A percentile compares a stretch with the other conserved stretches of the same genome.
phyloP scores from a whole-genome alignment of 2,113 vertebrate species.

The Tragulus kanchil region DNA sequence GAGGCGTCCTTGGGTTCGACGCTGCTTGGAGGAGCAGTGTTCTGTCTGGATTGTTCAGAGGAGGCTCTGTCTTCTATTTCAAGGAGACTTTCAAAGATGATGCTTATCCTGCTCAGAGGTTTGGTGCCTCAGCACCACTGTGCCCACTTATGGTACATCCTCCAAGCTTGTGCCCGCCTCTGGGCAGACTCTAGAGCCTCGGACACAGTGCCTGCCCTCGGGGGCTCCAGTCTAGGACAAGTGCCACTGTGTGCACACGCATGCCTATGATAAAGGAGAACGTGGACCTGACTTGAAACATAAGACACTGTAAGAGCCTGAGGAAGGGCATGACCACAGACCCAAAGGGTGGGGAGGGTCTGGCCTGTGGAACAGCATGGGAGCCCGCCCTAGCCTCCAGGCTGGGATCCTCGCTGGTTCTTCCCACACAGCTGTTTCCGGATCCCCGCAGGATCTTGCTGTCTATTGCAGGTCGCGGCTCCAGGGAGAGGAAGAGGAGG shows the following conservation, averaged over 20 bases:
- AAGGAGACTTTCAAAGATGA: neutral
- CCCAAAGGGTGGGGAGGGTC: neutral
- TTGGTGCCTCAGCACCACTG: neutral
- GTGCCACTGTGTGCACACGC: fast-evolving
- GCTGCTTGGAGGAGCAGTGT: neutral
- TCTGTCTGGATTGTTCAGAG: neutral
- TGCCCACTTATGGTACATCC: neutral
- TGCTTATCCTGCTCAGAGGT: neutral
- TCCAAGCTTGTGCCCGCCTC: neutral
- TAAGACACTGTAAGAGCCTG: fast-evolving
- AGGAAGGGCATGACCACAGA: neutral
- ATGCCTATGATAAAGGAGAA: neutral
- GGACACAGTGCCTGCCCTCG: neutral
- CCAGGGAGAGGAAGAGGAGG: slow-evolving; percentile 76
- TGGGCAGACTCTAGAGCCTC: neutral
- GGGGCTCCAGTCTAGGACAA: fast-evolving
- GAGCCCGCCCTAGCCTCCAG: fast-evolving
- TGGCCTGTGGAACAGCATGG: neutral
- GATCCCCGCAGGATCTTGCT: neutral
- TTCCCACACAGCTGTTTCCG: neutral
- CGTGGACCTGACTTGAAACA: neutral
- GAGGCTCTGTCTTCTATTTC: neutral
- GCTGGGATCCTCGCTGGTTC: neutral
- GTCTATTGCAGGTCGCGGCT: slow-evolving; percentile 58
- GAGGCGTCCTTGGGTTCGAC: fast-evolving